A percentile compares a stretch with the other conserved stretches of the same genome.
Evolutionary conservation across 2,888 invertebrate genomes (phyloP).

Genomic region (Omphaloscelis lunosa): DNA sequence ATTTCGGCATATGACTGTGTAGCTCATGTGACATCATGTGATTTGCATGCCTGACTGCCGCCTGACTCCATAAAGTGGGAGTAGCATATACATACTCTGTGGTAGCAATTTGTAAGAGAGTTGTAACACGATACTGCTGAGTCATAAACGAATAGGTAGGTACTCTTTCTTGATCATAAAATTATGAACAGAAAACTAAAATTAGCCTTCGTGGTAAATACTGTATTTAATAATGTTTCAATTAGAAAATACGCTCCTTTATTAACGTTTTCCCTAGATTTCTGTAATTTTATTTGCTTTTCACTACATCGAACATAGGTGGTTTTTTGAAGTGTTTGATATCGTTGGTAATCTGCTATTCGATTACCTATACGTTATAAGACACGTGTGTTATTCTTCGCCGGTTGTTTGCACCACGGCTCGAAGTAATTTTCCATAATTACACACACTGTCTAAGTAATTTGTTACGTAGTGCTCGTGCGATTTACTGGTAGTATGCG

Average conservation of each 20-base stretch:
- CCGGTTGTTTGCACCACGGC: constrained; percentile 51
- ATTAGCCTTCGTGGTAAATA: constrained; percentile 17
- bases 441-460: constrained; percentile 56
- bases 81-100: constrained; percentile 16
- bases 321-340: constrained; percentile 42
- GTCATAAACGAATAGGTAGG: constrained; percentile 10
- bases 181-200: constrained; percentile 29
- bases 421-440: constrained; percentile 69
- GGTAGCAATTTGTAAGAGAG: constrained; percentile 20
- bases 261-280: constrained; percentile 13
- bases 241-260: constrained; percentile 16
- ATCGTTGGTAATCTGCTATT: constrained; percentile 38
- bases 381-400: constrained; percentile 54
- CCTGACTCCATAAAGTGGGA: constrained; percentile 29
- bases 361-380: constrained; percentile 33
- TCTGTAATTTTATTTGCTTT: constrained; percentile 6
- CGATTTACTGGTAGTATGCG: constrained; percentile 57
- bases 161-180: constrained; percentile 19
- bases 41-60: constrained; percentile 24
- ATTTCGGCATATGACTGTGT: constrained; percentile 29
- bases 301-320: constrained; percentile 14
- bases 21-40: constrained; percentile 41
- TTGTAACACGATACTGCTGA: constrained; percentile 30
- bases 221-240: constrained; percentile 16
- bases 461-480: constrained; percentile 62